Evolutionary conservation across 2,797 vertebrate species (phyloP).

Genomic region (Protonibea diacanthus): DNA sequence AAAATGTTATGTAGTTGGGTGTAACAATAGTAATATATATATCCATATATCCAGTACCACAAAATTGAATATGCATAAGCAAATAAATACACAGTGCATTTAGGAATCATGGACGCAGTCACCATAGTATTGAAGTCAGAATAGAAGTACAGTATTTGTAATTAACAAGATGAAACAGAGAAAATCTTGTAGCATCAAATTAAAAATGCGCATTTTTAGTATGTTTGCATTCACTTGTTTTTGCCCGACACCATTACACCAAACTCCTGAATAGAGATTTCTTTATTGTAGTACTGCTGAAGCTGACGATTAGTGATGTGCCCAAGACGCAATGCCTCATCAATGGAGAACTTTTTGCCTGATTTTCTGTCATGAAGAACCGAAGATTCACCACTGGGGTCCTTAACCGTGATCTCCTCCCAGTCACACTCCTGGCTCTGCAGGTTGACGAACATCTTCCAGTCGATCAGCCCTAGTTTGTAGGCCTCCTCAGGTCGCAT

Average conservation of each 20-base stretch:
- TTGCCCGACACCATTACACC: slow-evolving; percentile 93
- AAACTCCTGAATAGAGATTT: slow-evolving; percentile 97
- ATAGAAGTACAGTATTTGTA: slow-evolving; percentile 13
- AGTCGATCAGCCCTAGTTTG: slow-evolving; percentile 93
- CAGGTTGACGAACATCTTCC: slow-evolving; percentile 97
- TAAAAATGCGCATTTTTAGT: neutral
- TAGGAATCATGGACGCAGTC: slow-evolving; percentile 39
- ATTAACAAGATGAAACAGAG: slow-evolving; percentile 29
- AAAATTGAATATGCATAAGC: slow-evolving; percentile 32
- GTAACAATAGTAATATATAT: slow-evolving; percentile 17
- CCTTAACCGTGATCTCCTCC: slow-evolving; percentile 96
- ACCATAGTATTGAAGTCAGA: slow-evolving; percentile 48
- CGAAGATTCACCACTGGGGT: slow-evolving; percentile 92
- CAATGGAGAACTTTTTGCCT: slow-evolving; percentile 95
- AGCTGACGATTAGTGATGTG: slow-evolving; percentile 90
- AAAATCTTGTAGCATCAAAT: slow-evolving; percentile 25
- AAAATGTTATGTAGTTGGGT: slow-evolving; percentile 18
- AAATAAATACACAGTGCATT: slow-evolving; percentile 72
- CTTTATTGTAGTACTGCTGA: slow-evolving; percentile 93
- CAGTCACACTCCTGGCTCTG: slow-evolving; percentile 98
- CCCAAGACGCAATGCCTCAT: slow-evolving; percentile 91
- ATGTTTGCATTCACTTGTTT: slow-evolving; percentile 65
- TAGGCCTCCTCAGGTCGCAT: slow-evolving; percentile 97
- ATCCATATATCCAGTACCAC: slow-evolving; percentile 38
- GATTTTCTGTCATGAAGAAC: slow-evolving; percentile 97